Evolutionary conservation across 2,888 invertebrate species (phyloP).

Genomic region (Punctoribates punctum): DNA sequence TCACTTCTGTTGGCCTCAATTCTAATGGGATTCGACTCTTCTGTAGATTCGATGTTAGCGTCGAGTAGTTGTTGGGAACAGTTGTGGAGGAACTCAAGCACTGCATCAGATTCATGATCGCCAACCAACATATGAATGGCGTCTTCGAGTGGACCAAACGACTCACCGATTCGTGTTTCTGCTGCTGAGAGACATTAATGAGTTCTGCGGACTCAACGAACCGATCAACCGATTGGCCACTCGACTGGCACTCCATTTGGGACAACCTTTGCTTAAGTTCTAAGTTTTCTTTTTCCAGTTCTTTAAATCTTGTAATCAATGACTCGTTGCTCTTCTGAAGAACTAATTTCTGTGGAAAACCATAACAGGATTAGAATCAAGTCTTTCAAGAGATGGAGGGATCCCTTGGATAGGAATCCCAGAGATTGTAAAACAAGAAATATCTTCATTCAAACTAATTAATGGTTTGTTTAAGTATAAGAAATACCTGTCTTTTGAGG

Average conservation of each 20-base stretch:
- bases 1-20: neutral
- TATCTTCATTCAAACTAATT: too few species aligned
- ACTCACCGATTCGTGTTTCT: conserved; percentile 66
- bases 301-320: neutral
- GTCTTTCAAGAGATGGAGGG: too few species aligned
- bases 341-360: neutral
- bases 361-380: too few species aligned
- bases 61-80: conserved; percentile 31
- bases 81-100: conserved; percentile 18
- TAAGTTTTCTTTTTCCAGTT: neutral
- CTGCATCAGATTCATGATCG: conserved; percentile 34
- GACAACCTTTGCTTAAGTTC: neutral
- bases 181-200: conserved; percentile 80
- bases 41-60: neutral
- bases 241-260: neutral
- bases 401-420: neutral
- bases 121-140: conserved; percentile 35
- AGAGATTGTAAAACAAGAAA: neutral
- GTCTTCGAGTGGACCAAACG: conserved; percentile 12
- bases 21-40: neutral
- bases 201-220: conserved; percentile 59
- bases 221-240: too few species aligned
- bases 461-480: neutral
- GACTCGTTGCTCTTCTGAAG: conserved; percentile 14
- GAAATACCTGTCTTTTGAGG: neutral